Evolutionary conservation across 2,888 invertebrate genomes (phyloP).

Genomic region (Chrysina gloriosa): DNA sequence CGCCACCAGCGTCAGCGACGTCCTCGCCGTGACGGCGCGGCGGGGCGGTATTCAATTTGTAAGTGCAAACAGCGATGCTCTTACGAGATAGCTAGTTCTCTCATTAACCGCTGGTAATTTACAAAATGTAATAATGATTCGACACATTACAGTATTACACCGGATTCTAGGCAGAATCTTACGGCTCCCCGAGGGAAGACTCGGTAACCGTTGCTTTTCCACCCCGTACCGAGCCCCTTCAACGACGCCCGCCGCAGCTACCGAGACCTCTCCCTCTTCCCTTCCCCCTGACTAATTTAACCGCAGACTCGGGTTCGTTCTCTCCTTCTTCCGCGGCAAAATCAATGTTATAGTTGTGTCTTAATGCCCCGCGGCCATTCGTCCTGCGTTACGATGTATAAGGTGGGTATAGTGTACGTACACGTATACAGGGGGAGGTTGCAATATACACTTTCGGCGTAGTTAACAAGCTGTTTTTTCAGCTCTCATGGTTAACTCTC

Average conservation of each 20-base stretch:
- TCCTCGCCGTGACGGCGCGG: neutral
- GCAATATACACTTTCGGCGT: too few species aligned
- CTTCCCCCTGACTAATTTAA: constrained; percentile 45
- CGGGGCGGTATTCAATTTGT: constrained; percentile 16
- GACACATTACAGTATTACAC: constrained; percentile 25
- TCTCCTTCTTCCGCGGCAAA: constrained; percentile 46
- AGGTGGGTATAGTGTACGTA: neutral
- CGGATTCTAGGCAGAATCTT: constrained; percentile 30
- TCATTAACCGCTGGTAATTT: constrained; percentile 29
- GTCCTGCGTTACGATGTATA: constrained; percentile 42
- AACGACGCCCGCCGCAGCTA: neutral
- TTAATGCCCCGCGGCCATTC: constrained; percentile 48
- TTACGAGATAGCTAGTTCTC: constrained; percentile 18
- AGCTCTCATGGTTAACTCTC: too few species aligned
- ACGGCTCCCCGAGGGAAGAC: neutral
- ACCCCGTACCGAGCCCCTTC: neutral
- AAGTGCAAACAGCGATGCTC: constrained; percentile 26
- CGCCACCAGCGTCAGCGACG: neutral
- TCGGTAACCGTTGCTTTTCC: neutral
- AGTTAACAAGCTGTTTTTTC: too few species aligned
- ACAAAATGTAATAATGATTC: constrained; percentile 25
- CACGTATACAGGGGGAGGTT: too few species aligned
- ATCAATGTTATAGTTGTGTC: constrained; percentile 51
- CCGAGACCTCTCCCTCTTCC: neutral
- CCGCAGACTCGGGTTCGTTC: constrained; percentile 44